Percentiles rank a stretch among this genome's conserved stretches.
phyloP scores from a whole-genome alignment of 2,113 vertebrate genomes.

The Diglossa brunneiventris region DNA sequence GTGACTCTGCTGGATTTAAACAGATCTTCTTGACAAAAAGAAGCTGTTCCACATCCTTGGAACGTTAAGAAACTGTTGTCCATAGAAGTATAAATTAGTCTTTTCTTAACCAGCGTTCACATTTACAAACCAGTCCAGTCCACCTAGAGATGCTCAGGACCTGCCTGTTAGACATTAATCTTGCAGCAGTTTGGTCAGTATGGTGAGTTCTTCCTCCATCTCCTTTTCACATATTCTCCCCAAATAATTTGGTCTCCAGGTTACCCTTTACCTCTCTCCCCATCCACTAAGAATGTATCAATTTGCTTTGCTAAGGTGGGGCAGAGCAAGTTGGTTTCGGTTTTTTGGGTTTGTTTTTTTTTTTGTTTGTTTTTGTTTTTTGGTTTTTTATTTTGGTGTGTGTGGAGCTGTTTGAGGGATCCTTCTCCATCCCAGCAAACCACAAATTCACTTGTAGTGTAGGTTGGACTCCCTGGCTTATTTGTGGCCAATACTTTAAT shows the following conservation, averaged over 20 bases:
- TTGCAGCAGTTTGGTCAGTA: not conserved
- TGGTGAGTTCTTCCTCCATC: conserved; percentile 25
- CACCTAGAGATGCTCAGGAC: conserved; percentile 55
- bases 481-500: not conserved
- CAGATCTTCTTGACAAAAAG: not conserved
- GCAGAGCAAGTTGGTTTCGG: not conserved
- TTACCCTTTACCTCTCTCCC: not conserved
- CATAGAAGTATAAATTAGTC: not conserved
- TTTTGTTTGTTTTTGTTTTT: not conserved
- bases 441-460: not conserved
- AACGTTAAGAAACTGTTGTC: conserved; percentile 12
- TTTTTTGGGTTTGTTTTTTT: not conserved
- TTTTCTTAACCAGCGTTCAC: conserved; percentile 48
- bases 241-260: not conserved
- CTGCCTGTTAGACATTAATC: conserved; percentile 12
- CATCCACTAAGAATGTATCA: not conserved
- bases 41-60: not conserved
- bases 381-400: not conserved
- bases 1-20: conserved; percentile 46
- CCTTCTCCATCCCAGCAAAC: not conserved
- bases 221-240: not conserved
- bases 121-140: not conserved
- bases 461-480: not conserved
- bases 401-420: not conserved
- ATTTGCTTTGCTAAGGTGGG: not conserved